Conservation (phyloP, 2,113 vertebrate genomes). For the Serilophus lunatus region DNA sequence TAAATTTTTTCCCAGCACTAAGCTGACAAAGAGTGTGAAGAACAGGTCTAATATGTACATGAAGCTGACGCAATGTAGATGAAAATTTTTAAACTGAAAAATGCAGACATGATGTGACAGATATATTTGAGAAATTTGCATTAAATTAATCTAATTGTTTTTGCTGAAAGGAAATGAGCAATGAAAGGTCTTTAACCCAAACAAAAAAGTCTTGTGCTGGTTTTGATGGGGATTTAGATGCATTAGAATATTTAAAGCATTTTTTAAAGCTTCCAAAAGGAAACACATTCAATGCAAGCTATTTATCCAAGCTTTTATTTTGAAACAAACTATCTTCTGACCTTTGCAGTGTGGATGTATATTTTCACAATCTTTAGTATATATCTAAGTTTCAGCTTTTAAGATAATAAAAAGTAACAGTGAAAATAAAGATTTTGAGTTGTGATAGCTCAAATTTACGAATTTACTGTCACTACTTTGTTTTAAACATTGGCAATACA, state of each 20-base stretch:
- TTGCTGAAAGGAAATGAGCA: background rate
- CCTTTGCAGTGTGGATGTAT: background rate
- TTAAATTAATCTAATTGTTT: background rate
- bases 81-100: slow-evolving; percentile 14
- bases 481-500: background rate
- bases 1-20: background rate
- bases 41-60: background rate
- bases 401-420: background rate
- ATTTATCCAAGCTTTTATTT: background rate
- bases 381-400: background rate
- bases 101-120: background rate
- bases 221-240: background rate
- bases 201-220: background rate
- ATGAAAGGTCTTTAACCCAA: background rate
- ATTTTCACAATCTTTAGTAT: background rate
- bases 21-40: background rate
- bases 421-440: background rate
- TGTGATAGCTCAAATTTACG: background rate
- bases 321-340: background rate
- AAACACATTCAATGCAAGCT: background rate
- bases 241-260: background rate
- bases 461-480: background rate
- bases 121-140: background rate
- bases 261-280: background rate
- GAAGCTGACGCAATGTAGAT: slow-evolving; percentile 20